Evolutionary conservation across 2,797 vertebrate genomes (phyloP).

Genomic region (Leptodactylus fallax): DNA sequence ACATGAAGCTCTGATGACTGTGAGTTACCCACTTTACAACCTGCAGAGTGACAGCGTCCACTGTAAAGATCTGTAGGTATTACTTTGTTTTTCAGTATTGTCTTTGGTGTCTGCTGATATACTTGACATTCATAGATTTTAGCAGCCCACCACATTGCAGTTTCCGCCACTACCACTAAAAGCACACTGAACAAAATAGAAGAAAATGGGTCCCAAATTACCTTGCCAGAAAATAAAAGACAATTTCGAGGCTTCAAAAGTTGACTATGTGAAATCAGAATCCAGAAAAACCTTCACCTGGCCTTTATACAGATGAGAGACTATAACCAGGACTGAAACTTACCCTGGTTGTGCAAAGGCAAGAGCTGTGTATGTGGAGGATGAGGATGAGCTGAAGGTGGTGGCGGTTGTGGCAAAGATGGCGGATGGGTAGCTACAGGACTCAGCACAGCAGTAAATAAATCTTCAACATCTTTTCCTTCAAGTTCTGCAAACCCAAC

Average conservation of each 20-base stretch:
- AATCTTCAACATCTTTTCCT: constrained; percentile 97
- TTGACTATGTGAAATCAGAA: constrained; percentile 6
- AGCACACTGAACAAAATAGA: neutral
- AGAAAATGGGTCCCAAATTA: neutral
- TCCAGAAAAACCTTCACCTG: constrained; percentile 33
- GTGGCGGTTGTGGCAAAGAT: constrained; percentile 84
- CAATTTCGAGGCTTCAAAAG: neutral
- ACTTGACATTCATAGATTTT: neutral
- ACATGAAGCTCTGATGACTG: neutral
- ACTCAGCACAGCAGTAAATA: constrained; percentile 96
- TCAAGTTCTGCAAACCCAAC: constrained; percentile 84
- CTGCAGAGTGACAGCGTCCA: neutral
- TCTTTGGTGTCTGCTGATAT: neutral
- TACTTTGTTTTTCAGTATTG: neutral
- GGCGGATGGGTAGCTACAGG: constrained; percentile 85
- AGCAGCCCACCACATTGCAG: neutral
- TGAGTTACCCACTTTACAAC: neutral
- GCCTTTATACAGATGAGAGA: constrained; percentile 26
- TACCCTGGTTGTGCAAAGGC: constrained; percentile 86
- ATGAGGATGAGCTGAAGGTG: constrained; percentile 68
- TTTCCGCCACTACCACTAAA: neutral
- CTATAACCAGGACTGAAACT: constrained; percentile 51
- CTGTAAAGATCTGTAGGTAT: neutral
- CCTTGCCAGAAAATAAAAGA: neutral
- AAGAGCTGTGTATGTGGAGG: constrained; percentile 73